Evolutionary conservation across 2,888 invertebrate species (phyloP), one percentile per base, ranked within the genome.

Genomic region (Mythimna pallens): DNA sequence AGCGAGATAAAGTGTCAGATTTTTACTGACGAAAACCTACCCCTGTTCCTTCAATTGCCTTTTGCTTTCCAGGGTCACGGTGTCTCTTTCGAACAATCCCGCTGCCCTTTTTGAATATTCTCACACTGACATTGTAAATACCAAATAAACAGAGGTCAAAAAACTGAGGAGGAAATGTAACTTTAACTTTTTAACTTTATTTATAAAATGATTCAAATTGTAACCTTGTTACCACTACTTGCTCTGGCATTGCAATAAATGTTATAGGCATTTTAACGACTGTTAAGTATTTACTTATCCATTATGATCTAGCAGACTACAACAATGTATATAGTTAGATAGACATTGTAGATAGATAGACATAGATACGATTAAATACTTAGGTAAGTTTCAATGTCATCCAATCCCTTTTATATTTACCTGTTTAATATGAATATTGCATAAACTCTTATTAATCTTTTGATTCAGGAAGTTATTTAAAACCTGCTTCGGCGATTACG

Each of bases 371-470:
- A 59, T 59, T 30, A 43, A 58, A 43, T 47, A 43, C n/a, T 30
- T 3, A 65, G 43, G 30, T 34, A 57, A 65, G 10, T 71, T 70
- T 70, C 80, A 82, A 77, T 72, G 83, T 52, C 70, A 72, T 30
- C 59, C 77, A 77, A 68, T 82, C 65, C 70, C 80, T 82, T 82
- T 66, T 50, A 0, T 22, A 36, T 43, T 40, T 43, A 69, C 20
- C 20, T 3, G 7, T 3, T 17, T 8, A 8, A 61, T 54, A 62
- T 10, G 9, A 62, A 30, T 65, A 57, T 76, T 76, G 65, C 22
- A 54, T 63, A 66, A 59, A 80, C 55, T 61, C 9, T 58, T 68
- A 40, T 73, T 30, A 25, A 22, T 34, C 12, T 61, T 40, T 55
- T 30, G 7, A 50, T 55, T 63, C 73, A 75, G 75, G 81, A 75